Evolutionary conservation across 2,113 vertebrate genomes (phyloP).

Genomic region (Sardina pilchardus): DNA sequence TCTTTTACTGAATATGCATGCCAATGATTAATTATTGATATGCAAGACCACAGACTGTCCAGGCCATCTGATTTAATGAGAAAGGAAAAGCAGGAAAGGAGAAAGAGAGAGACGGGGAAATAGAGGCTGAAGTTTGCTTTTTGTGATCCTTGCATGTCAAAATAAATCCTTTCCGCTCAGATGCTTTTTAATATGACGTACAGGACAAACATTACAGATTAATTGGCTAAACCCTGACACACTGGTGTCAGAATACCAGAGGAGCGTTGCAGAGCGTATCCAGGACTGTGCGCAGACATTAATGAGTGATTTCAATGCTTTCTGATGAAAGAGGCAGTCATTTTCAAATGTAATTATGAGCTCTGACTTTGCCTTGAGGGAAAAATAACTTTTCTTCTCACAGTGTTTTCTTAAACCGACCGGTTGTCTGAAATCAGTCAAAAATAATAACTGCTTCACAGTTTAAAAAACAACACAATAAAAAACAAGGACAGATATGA

Average conservation of each 20-base stretch:
- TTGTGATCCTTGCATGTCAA: background rate
- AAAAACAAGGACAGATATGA: background rate
- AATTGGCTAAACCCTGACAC: background rate
- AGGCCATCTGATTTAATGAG: constrained; percentile 38
- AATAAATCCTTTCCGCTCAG: background rate
- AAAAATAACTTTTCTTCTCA: background rate
- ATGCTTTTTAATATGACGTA: background rate
- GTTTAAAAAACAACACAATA: background rate
- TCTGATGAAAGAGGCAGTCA: constrained; percentile 2
- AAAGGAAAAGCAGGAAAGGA: background rate
- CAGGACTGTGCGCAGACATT: background rate
- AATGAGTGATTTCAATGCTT: background rate
- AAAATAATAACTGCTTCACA: background rate
- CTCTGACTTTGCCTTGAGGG: background rate
- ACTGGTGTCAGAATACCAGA: background rate
- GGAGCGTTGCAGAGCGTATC: background rate
- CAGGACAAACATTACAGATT: background rate
- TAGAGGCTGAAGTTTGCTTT: background rate
- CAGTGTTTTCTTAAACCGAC: background rate
- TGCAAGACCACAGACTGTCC: constrained; percentile 42
- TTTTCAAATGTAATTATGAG: background rate
- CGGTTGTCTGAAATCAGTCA: background rate
- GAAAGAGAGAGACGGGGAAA: background rate
- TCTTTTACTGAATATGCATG: constrained; percentile 42
- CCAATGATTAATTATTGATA: constrained; percentile 47